Conservation (phyloP, 2,797 vertebrate genomes). For the Dendrocincla tyrannina region DNA sequence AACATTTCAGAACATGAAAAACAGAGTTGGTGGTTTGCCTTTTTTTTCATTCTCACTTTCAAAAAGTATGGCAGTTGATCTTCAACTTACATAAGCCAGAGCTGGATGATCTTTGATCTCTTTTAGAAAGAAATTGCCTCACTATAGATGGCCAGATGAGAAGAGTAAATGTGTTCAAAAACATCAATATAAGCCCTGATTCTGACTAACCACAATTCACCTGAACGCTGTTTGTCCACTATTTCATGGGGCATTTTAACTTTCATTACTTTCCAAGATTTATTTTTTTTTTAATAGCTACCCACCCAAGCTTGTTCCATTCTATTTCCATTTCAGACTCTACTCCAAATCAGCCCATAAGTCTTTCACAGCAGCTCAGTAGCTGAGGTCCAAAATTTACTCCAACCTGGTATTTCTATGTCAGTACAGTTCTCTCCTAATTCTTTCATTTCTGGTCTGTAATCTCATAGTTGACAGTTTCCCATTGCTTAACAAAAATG, state of each 20-base stretch:
- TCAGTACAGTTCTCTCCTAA: neutral
- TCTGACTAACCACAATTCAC: neutral
- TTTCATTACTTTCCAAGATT: neutral
- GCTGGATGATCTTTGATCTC: neutral
- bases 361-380: neutral
- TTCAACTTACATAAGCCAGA: neutral
- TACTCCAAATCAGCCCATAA: neutral
- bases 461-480: neutral
- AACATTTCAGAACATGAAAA: neutral
- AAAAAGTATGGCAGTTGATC: neutral
- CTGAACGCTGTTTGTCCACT: neutral
- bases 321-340: neutral
- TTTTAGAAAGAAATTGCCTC: neutral
- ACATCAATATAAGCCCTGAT: neutral
- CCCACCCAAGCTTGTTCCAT: neutral
- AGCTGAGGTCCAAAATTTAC: neutral
- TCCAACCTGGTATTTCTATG: neutral
- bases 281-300: neutral
- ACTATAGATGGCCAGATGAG: neutral
- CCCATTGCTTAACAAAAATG: neutral
- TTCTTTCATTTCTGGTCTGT: neutral
- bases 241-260: neutral
- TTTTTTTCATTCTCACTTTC: neutral
- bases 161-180: neutral
- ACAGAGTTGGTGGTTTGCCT: neutral